Evolutionary conservation across 1,140 invertebrate species (phyloP), one percentile per base, ranked within the genome.

Genomic region (Notospermus geniculatus): DNA sequence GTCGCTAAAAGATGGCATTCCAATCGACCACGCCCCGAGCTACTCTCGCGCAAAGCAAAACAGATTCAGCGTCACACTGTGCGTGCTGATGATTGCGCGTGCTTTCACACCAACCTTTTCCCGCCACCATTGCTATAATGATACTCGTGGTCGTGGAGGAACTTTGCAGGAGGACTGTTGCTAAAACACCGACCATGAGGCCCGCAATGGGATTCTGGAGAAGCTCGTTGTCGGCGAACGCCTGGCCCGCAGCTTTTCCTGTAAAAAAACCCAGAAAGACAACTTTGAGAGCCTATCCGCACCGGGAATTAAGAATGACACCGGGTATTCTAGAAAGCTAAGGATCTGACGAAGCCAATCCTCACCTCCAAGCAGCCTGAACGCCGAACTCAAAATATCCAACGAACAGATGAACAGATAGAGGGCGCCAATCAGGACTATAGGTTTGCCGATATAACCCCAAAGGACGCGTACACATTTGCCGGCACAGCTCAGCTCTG

Each of bases 151-250:
- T 82, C 1, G 87, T 88, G 2, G 85, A 86, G 4, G 84, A 85
- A 64, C 82, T 84, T 73, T 88, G 87, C 0, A 88, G 81, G 0
- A 88, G 69, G 0, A 88, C 85, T 1, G 87, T 88, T 1, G 83
- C 83, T 59, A 88, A 67, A 22, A 88, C 83, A 15, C 87, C 86
- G 23, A 88, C 83, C 83, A 87, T 85, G 27, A 86, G 72, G 1
- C 81, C 80, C 11, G 78, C 83, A 91, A 95, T 5, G 91, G 78
- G 23, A 92, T 94, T 66, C 81, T 84, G 0, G 87, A 84, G 0
- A 92, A 82, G 0, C 89, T 91, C 0, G 95, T 80, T 0, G 87
- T 69, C 0, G 89, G 83, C 0, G 95, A 89, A 81, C 87, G 87
- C 15, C 84, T 80, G 0, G 93, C 82, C 5, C 88, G 86, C 15